Conservation (phyloP, 2,113 vertebrate genomes). For the Lethenteron reissneri region DNA sequence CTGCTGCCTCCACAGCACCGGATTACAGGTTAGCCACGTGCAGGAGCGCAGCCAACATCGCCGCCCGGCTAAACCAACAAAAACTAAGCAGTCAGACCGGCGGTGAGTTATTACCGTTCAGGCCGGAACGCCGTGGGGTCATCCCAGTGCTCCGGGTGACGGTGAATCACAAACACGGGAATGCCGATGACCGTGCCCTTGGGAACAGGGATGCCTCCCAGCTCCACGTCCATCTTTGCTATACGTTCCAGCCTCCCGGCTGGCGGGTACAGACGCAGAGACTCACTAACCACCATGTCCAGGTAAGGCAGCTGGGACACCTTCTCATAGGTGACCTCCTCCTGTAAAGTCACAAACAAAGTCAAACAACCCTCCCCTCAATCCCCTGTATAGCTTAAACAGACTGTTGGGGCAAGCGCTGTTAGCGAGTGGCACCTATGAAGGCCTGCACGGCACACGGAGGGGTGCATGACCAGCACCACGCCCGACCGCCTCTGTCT, state of each 20-base stretch:
- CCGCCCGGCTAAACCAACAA: too few species aligned
- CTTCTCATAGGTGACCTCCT: slow-evolving; percentile 18
- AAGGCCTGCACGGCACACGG: too few species aligned
- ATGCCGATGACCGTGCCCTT: slow-evolving; percentile 21
- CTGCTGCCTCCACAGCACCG: too few species aligned
- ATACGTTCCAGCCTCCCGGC: slow-evolving; percentile 25
- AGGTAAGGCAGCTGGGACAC: slow-evolving; percentile 47
- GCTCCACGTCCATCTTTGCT: slow-evolving; percentile 36
- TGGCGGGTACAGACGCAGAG: slow-evolving; percentile 27
- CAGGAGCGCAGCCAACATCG: too few species aligned
- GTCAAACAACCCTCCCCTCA: too few species aligned
- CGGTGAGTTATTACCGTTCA: slow-evolving; percentile 24
- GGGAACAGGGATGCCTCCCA: slow-evolving; percentile 33
- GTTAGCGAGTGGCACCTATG: too few species aligned
- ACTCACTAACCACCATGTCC: slow-evolving; percentile 40
- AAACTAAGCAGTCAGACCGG: too few species aligned
- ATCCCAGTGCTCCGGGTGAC: slow-evolving; percentile 19
- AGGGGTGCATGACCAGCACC: too few species aligned
- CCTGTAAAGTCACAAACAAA: background rate
- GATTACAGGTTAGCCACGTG: too few species aligned
- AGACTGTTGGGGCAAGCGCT: too few species aligned
- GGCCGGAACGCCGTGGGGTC: slow-evolving; percentile 35
- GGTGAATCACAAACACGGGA: slow-evolving; percentile 24
- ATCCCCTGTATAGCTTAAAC: too few species aligned
- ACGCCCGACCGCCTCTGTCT: too few species aligned